These are phyloP conservation scores for Oreochromis niloticus DNA, from an alignment of 2,113 vertebrate genomes.

Conservation along the genomic window DNA sequence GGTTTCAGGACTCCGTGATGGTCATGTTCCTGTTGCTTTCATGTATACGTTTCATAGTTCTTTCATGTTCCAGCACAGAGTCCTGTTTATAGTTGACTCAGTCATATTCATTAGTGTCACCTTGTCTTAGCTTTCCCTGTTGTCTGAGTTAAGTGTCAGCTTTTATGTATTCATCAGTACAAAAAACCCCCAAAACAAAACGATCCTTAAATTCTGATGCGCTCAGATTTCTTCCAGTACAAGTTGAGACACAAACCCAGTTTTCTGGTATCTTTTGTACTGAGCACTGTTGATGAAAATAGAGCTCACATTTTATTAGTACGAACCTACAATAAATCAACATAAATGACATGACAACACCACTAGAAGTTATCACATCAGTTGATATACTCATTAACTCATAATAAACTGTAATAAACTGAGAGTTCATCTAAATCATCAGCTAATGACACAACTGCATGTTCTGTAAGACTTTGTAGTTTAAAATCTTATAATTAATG, in stretches of 20 bases:
- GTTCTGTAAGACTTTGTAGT: not conserved
- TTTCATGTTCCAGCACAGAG: too few species aligned
- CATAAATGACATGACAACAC: not conserved
- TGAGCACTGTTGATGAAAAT: fast-evolving
- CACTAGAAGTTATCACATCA: not conserved
- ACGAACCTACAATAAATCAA: not conserved
- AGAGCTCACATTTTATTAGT: not conserved
- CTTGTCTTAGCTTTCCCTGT: too few species aligned
- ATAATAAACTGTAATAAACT: not conserved
- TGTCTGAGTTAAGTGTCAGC: too few species aligned
- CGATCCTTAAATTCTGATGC: not conserved
- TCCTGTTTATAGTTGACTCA: too few species aligned
- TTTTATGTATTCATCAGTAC: not conserved
- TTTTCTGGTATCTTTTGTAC: fast-evolving
- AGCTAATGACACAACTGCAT: not conserved
- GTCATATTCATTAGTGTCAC: too few species aligned
- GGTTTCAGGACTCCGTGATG: too few species aligned
- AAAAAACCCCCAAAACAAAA: not conserved
- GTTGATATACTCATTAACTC: not conserved
- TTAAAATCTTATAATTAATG: not conserved
- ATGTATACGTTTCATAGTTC: too few species aligned
- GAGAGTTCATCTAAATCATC: not conserved
- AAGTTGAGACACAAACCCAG: fast-evolving
- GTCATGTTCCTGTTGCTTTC: too few species aligned
- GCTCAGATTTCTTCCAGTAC: not conserved